A percentile compares a stretch with the other conserved stretches of the same genome.
phyloP scores from a whole-genome alignment of 1,140 invertebrate species.

The Lanistes nyassanus region DNA sequence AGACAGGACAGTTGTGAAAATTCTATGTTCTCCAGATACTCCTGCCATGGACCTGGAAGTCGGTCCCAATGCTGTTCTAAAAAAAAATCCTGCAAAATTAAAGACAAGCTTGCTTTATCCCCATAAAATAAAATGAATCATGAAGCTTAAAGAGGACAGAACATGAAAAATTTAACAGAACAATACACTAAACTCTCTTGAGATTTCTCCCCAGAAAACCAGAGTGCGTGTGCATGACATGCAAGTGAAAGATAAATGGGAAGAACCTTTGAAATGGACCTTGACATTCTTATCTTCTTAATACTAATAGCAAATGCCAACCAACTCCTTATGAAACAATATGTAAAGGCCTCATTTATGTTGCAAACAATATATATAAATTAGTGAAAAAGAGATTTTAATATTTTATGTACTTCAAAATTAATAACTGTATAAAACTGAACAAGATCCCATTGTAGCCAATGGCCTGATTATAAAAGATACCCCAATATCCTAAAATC shows the following conservation, averaged over 20 bases:
- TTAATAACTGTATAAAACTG: too few relatives aligned
- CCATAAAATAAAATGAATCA: background rate
- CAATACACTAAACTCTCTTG: background rate
- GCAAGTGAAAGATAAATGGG: background rate
- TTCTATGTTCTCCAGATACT: conserved; percentile 20
- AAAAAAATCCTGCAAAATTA: conserved; percentile 61
- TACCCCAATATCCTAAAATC: too few relatives aligned
- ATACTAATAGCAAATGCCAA: too few relatives aligned
- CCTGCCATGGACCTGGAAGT: conserved; percentile 50
- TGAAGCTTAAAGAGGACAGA: background rate
- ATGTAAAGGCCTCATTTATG: too few relatives aligned
- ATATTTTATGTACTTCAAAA: too few relatives aligned
- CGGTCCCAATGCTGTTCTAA: conserved; percentile 52
- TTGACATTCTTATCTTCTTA: too few relatives aligned
- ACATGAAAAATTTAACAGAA: background rate
- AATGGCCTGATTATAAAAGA: too few relatives aligned
- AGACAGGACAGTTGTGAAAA: conserved; percentile 24
- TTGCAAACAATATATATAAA: too few relatives aligned
- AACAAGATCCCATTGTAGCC: too few relatives aligned
- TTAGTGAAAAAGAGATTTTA: too few relatives aligned
- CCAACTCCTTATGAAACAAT: too few relatives aligned
- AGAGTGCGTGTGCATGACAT: background rate
- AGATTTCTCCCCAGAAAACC: background rate
- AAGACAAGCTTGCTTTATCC: background rate
- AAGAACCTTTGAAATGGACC: too few relatives aligned